phyloP scores from a whole-genome alignment of 1,140 invertebrate genomes.

The Saccostrea echinata region DNA sequence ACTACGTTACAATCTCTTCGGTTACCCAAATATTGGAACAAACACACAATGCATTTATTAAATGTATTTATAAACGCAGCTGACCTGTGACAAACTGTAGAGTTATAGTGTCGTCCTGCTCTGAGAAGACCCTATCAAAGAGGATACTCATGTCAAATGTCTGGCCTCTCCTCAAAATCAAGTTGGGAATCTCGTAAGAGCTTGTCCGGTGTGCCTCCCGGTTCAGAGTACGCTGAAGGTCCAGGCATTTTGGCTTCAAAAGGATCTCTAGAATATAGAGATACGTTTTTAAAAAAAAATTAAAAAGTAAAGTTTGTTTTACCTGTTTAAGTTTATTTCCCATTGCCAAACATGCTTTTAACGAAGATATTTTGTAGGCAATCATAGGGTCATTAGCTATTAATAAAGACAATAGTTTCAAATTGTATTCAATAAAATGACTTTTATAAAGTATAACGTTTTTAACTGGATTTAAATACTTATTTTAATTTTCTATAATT shows the following conservation, averaged over 20 bases:
- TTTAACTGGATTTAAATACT: too few relatives aligned
- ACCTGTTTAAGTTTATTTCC: too few relatives aligned
- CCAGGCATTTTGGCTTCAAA: constrained; percentile 71
- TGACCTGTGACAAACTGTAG: constrained; percentile 76
- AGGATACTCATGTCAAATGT: constrained; percentile 70
- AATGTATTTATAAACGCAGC: not conserved
- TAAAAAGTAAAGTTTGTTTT: not conserved
- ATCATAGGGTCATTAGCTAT: too few relatives aligned
- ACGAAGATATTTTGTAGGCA: too few relatives aligned
- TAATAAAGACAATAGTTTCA: too few relatives aligned
- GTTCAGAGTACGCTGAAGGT: constrained; percentile 69
- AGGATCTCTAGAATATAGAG: constrained; percentile 48
- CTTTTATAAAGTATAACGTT: too few relatives aligned
- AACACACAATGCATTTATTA: not conserved
- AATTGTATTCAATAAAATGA: too few relatives aligned
- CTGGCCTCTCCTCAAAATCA: constrained; percentile 72
- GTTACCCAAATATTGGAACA: too few relatives aligned
- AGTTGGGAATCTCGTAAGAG: constrained; percentile 73
- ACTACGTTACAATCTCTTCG: too few relatives aligned
- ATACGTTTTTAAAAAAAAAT: not conserved
- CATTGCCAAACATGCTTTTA: too few relatives aligned
- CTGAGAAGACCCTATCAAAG: constrained; percentile 68
- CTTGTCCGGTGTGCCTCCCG: constrained; percentile 69
- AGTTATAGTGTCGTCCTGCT: constrained; percentile 64
- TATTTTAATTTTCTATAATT: too few relatives aligned